A percentile compares a stretch with the other conserved stretches of the same genome.
Conservation (phyloP, 2,113 vertebrate species). For the Tachuris rubrigastra region DNA sequence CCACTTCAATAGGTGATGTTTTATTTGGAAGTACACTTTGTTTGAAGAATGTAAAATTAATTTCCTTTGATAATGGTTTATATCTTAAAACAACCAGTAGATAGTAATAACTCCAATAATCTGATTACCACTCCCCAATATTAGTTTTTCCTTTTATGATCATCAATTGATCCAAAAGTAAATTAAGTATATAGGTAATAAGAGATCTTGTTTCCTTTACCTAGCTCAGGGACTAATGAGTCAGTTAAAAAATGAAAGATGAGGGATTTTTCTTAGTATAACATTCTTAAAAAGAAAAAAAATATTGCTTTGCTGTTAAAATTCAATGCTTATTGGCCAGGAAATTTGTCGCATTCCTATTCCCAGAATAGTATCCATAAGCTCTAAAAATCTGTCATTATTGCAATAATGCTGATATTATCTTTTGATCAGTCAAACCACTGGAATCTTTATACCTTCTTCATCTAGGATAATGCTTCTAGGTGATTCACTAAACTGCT, state of each 20-base stretch:
- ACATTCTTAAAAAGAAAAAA: neutral
- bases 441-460: neutral
- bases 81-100: neutral
- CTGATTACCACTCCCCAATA: neutral
- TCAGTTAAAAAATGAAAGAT: neutral
- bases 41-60: neutral
- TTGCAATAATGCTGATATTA: neutral
- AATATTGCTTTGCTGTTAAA: neutral
- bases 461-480: neutral
- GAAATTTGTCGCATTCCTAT: neutral
- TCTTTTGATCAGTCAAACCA: neutral
- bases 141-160: neutral
- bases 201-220: neutral
- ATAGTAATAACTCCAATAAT: neutral
- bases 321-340: neutral
- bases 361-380: neutral
- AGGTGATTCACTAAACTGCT: neutral
- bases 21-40: neutral
- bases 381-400: neutral
- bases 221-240: neutral
- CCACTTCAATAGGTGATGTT: neutral
- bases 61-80: neutral
- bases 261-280: neutral
- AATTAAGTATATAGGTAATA: neutral
- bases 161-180: neutral